Evolutionary conservation across 2,888 invertebrate genomes (phyloP).

Genomic region (Lapara coniferarum): DNA sequence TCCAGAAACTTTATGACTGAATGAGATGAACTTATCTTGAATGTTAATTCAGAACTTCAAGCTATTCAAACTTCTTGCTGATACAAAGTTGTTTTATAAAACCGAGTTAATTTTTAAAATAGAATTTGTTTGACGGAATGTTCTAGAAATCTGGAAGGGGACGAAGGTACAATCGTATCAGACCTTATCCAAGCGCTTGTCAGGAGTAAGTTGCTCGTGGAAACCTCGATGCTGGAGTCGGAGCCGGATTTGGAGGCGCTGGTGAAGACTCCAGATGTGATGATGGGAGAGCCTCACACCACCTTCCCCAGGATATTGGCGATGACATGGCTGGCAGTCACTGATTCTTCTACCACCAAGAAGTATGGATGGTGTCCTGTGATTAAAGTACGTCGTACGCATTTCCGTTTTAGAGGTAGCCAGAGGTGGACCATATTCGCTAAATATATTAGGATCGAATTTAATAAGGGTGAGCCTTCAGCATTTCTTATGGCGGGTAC

Average conservation of each 20-base stretch:
- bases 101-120: too few relatives aligned
- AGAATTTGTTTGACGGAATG: too few relatives aligned
- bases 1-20: background rate
- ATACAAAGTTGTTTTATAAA: background rate
- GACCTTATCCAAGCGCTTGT: conserved; percentile 61
- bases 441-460: too few relatives aligned
- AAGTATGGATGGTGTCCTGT: conserved; percentile 70
- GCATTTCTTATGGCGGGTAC: too few relatives aligned
- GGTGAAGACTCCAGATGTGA: conserved; percentile 63
- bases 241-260: conserved; percentile 68
- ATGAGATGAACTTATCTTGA: conserved; percentile 5
- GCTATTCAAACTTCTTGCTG: background rate
- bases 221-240: conserved; percentile 61
- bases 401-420: too few relatives aligned
- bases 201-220: conserved; percentile 61
- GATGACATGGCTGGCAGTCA: conserved; percentile 64
- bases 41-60: background rate
- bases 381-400: conserved; percentile 47
- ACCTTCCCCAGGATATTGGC: conserved; percentile 69
- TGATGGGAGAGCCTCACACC: conserved; percentile 69
- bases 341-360: conserved; percentile 59
- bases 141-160: conserved; percentile 70
- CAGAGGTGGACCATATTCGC: too few relatives aligned
- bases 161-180: conserved; percentile 57
- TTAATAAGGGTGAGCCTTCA: too few relatives aligned